Base-by-base conservation (phyloP, 2,113 vertebrate species). In the Vireo altiloquus region DNA sequence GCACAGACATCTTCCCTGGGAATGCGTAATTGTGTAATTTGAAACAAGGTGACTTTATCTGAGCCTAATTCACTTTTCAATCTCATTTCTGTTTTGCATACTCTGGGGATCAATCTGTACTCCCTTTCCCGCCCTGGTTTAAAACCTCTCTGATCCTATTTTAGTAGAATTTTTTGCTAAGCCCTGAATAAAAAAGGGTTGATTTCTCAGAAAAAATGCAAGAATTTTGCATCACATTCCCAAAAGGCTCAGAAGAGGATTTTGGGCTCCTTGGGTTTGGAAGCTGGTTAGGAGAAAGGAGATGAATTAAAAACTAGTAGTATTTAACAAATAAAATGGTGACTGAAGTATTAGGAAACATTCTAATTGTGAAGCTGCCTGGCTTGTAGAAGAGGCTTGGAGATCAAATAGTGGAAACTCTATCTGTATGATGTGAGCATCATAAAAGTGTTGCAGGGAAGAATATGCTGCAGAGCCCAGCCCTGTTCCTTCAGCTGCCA, bases 21-120 rank as follows among this genome's bases (percentile, higher is more conserved):
- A 49, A 16, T 3, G 2, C 46, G 53, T 31, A 33, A 27, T 60
- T 77, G 50, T 83, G 63, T 59, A 21, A 79, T 61, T 85, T 87
- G 77, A 84, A 93, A 46, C 89, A 95, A 96, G 94, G 96, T 96
- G 93, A 96, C 94, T 96, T 96, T 94, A 90, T 61, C 5, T 90
- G 69, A 92, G 24, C 71, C 69, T 77, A n/a, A 71, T 79, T 94
- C 79, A 54, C 70, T 94, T 92, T 74, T 80, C 68, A 61, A 2
- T 89, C 84, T 95, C 64, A 49, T 95, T 92, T 92, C 50, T 94
- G 2, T 23, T 90, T 82, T 87, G 37, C 22, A 9, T 96, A 19
- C 84, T 94, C 94, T 71, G 60, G 90, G 81, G 90, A 95, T 80
- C n/a, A 15, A 30, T 53, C 65, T 89, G 54, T 76, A 17, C 82